Percentiles rank a stretch among this genome's conserved stretches.
Evolutionary conservation across 1,140 invertebrate genomes (phyloP).

Genomic region (Drosophila repleta): DNA sequence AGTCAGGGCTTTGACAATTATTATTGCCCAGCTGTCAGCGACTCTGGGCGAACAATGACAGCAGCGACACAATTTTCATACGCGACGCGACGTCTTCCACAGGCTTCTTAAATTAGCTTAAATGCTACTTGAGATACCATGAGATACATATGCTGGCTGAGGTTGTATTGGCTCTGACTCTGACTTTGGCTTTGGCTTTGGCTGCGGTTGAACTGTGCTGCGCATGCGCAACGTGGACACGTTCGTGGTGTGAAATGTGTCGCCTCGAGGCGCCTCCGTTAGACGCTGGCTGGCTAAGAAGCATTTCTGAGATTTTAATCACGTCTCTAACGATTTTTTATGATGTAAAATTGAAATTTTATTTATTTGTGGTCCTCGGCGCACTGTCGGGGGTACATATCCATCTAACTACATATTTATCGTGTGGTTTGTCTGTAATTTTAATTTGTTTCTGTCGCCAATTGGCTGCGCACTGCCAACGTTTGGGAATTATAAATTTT

Average conservation of each 20-base stretch:
- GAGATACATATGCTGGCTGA: constrained; percentile 24
- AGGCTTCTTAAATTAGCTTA: constrained; percentile 42
- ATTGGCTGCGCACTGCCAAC: constrained; percentile 35
- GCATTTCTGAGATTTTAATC: constrained; percentile 71
- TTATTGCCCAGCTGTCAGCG: constrained; percentile 73
- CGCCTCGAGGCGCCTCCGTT: constrained; percentile 62
- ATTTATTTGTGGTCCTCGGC: constrained; percentile 53
- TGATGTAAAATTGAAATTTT: constrained; percentile 77
- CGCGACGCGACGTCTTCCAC: constrained; percentile 14
- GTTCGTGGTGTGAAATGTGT: constrained; percentile 69
- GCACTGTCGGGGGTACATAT: constrained; percentile 37
- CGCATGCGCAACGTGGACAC: constrained; percentile 70
- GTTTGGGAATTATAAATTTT: constrained; percentile 60
- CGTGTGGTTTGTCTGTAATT: constrained; percentile 58
- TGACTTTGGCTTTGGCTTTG: neutral
- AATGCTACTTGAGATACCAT: constrained; percentile 41
- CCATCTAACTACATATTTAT: constrained; percentile 9
- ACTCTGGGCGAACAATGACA: constrained; percentile 18
- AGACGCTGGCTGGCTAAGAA: constrained; percentile 13
- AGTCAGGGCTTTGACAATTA: constrained; percentile 77
- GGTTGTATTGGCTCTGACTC: too few species aligned
- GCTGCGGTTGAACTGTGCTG: constrained; percentile 17
- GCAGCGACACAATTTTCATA: constrained; percentile 31
- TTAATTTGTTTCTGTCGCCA: constrained; percentile 68
- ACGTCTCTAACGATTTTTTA: constrained; percentile 77